Base-by-base conservation (phyloP, 2,113 vertebrate species). In the Chaetorhynchus papuensis region DNA sequence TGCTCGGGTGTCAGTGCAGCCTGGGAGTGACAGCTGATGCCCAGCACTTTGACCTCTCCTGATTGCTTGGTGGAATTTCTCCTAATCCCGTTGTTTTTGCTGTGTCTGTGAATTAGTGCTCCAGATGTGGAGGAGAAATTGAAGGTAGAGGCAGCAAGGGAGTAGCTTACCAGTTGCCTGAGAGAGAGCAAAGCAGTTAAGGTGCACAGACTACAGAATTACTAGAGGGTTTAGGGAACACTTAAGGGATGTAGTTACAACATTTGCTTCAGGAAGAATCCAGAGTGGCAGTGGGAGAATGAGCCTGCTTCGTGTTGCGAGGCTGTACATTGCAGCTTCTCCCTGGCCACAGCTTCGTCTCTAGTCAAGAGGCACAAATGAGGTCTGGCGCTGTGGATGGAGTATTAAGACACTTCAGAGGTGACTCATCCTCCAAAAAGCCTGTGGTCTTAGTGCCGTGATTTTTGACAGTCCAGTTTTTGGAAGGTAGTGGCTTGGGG, bases 271-370 rank as follows among this genome's bases (percentile, higher is more conserved):
- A 31, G 52, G 42, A 72, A 33, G 9, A 81, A 50, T 75, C 18
- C 20, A 2, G 28, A 37, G 24, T 47, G 84, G 21, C 39, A 31
- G 70, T 23, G 15, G 27, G 41, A 75, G 39, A 22, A 37, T 3
- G 20, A 86, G 22, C 56, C 27, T 14, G 15, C 44, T 68, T 81
- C 1, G 1, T 0, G 0, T 41, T 64, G 17, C 0, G 11, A 44
- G 69, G 30, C 57, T 3, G 1, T 60, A 13, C 1, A 1, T 30
- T 9, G 37, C 28, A 22, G 1, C 72, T 89, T 52, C 45, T 85
- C 24, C 28, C 61, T 61, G 61, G n/a, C 78, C 26, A 11, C 33
- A 26, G 1, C 27, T 89, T 80, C 0, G 1, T 57, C 41, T 72
- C 30, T 28, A 54, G 33, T 54, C 11, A 11, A 13, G 75, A 77